These are phyloP conservation scores for Aphis craccivora DNA, from an alignment of 1,140 invertebrate genomes.

Conservation along the genomic window DNA sequence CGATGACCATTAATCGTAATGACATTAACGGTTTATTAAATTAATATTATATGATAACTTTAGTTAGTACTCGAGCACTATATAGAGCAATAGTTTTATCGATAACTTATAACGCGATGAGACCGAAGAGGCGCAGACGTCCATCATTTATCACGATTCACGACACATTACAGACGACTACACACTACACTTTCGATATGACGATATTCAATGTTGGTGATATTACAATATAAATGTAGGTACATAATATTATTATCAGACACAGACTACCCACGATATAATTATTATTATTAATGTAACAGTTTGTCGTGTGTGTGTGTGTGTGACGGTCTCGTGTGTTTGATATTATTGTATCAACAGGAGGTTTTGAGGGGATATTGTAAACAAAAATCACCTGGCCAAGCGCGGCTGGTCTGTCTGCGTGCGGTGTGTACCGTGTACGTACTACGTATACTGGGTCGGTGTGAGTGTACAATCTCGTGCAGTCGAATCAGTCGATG, in stretches of 20 bases:
- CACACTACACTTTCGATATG: neutral
- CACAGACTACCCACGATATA: neutral
- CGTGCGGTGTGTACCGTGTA: neutral
- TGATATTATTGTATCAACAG: constrained; percentile 38
- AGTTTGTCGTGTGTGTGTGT: neutral
- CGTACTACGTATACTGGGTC: neutral
- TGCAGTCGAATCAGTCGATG: neutral
- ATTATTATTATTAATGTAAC: constrained; percentile 3
- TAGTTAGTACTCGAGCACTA: neutral
- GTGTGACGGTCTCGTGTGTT: neutral
- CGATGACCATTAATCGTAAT: neutral
- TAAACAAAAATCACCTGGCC: constrained; percentile 56
- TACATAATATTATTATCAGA: neutral
- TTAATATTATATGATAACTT: neutral
- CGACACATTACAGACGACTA: neutral
- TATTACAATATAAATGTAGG: neutral
- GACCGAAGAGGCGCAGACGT: neutral
- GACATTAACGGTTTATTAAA: neutral
- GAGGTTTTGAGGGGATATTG: constrained; percentile 22
- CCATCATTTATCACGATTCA: neutral
- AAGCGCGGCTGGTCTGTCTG: neutral
- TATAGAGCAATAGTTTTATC: neutral
- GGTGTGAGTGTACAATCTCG: neutral
- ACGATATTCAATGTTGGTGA: neutral
- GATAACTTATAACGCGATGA: neutral